Evolutionary conservation across 2,797 vertebrate species (phyloP).

Genomic region (Denticeps clupeoides): DNA sequence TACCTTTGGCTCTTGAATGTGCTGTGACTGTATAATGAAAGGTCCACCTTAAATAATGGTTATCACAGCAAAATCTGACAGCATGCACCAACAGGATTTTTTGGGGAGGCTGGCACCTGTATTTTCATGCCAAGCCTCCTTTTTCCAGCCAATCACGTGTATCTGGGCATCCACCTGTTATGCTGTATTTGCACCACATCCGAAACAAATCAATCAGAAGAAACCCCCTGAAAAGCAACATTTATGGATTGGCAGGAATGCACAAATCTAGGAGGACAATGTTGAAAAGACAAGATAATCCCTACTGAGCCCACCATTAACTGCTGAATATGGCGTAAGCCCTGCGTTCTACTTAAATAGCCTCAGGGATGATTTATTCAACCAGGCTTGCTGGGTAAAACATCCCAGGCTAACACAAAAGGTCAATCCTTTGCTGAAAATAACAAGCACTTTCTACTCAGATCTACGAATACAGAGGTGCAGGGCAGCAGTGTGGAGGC

Average conservation of each 20-base stretch:
- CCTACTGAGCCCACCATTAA: no score
- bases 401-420: no score
- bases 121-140: neutral
- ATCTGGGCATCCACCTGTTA: neutral
- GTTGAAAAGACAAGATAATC: no score
- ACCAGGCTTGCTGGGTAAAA: neutral
- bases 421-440: neutral
- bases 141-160: no score
- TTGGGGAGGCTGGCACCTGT: no score
- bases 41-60: neutral
- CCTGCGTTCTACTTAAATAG: no score
- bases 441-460: neutral
- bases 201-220: neutral
- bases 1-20: neutral
- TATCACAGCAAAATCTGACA: neutral
- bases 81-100: no score
- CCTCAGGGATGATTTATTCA: no score
- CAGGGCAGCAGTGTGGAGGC: neutral
- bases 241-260: neutral
- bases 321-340: no score
- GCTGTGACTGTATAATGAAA: neutral
- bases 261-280: no score
- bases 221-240: neutral
- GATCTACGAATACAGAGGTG: neutral
- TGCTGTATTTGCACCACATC: no score